phyloP scores from a whole-genome alignment of 2,888 invertebrate genomes.

The Atrina japonica region DNA sequence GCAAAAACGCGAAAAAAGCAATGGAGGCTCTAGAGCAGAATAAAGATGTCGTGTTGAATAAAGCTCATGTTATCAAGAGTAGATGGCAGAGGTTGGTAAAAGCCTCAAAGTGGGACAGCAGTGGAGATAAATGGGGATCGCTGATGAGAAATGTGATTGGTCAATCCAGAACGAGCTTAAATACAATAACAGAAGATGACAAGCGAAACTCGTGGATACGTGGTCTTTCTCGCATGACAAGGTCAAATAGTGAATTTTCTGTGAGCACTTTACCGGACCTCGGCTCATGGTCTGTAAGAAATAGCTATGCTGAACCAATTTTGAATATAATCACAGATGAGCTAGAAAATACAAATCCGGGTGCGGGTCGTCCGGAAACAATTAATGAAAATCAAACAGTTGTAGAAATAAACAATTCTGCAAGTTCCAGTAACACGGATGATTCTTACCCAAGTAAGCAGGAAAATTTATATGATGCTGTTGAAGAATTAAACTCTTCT shows the following conservation, averaged over 20 bases:
- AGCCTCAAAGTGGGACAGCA: slow-evolving; percentile 36
- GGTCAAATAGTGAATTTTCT: slow-evolving; percentile 44
- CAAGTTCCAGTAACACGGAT: background rate
- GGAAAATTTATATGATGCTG: slow-evolving; percentile 27
- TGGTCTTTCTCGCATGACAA: slow-evolving; percentile 30
- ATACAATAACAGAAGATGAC: slow-evolving; percentile 67
- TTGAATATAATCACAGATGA: slow-evolving; percentile 43
- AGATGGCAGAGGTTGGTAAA: slow-evolving; percentile 55
- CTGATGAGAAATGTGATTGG: slow-evolving; percentile 61
- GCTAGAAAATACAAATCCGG: slow-evolving; percentile 7
- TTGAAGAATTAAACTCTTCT: slow-evolving; percentile 13
- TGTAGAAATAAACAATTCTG: slow-evolving; percentile 19
- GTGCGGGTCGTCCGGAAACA: background rate
- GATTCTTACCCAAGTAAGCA: background rate
- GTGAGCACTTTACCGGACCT: slow-evolving; percentile 34
- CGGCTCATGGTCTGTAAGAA: slow-evolving; percentile 36
- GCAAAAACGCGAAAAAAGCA: slow-evolving; percentile 56
- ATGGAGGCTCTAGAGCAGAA: slow-evolving; percentile 59
- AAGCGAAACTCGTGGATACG: slow-evolving; percentile 56
- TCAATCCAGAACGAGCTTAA: slow-evolving; percentile 63
- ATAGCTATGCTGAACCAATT: slow-evolving; percentile 46
- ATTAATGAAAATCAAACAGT: background rate
- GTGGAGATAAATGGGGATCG: slow-evolving; percentile 66
- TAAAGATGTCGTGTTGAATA: slow-evolving; percentile 62
- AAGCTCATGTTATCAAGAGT: slow-evolving; percentile 62